These are phyloP conservation scores for Heteractis magnifica DNA, from an alignment of 92 coral and sea anemone genomes.

Conservation along the genomic window DNA sequence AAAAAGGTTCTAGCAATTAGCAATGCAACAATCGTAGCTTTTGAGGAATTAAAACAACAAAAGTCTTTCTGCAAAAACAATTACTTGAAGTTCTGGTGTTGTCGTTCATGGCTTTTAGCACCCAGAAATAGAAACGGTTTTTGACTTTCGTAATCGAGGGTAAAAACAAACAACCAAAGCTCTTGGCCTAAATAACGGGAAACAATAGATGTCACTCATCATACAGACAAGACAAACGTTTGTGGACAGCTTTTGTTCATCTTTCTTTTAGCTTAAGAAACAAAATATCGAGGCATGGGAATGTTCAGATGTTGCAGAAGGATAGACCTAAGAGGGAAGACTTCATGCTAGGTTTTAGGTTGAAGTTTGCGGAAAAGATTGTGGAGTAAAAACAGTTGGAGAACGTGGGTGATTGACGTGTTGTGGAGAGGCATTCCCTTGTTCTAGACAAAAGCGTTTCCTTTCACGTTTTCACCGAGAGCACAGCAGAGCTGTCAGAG, in stretches of 20 bases:
- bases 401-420: conserved; percentile 25
- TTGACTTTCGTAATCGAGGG: background rate
- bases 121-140: background rate
- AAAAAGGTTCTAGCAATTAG: background rate
- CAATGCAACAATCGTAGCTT: conserved; percentile 5
- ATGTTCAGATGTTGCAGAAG: background rate
- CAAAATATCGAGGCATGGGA: background rate
- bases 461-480: conserved; percentile 16
- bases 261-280: background rate
- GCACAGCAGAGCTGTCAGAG: conserved; percentile 26
- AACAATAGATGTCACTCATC: conserved; percentile 40
- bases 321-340: background rate
- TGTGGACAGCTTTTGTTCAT: conserved; percentile 2
- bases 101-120: conserved; percentile 25
- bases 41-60: conserved; percentile 19
- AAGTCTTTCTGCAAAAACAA: conserved; percentile 25
- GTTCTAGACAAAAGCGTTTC: conserved; percentile 10
- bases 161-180: conserved; percentile 21
- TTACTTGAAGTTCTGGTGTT: conserved; percentile 18
- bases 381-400: background rate
- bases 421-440: conserved; percentile 38
- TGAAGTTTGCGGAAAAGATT: background rate
- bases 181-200: conserved; percentile 27
- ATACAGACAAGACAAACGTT: conserved; percentile 33
- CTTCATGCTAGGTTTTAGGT: background rate